Base-by-base conservation (phyloP, 2,888 invertebrate genomes). In the Synanthedon myopaeformis region DNA sequence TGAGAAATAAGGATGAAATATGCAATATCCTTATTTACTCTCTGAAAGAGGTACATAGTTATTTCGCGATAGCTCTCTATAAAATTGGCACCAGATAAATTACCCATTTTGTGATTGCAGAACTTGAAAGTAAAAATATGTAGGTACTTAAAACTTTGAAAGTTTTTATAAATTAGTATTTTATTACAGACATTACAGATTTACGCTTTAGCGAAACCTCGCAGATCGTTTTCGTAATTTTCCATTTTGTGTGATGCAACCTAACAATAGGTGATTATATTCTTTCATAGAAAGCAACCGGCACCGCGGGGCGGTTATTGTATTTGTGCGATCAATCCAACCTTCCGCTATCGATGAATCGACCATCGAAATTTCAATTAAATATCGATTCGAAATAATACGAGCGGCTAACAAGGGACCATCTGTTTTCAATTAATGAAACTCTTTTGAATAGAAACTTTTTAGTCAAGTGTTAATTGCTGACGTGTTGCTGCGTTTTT, bases 361-460 rank as follows among this genome's bases (percentile, higher is more conserved):
- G 69, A 59, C 65, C 64, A 72, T 76, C 75, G 69, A 70, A 70
- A 65, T 78, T 82, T 84, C 84, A 83, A 84, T 85, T 85, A 82
- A 74, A 79, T 65, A 79, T 77, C 77, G 71, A 79, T 79, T 75
- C 68, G 58, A 66, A 67, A 69, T 69, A 68, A 72, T 70, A 59
- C 66, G 68, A 66, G 61, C 66, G 64, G 64, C 74, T 86, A 87
- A 87, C 85, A 81, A 85, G 86, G 74, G 68, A 76, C 77, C 82
- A 86, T 85, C 83, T 85, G 85, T 84, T 79, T 79, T 76, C 79
- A 74, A 83, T 85, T 83, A 82, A 85, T 85, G 83, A 79, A 74
- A 64, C 61, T 66, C 66, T 59, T 58, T 60, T 67, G 75, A 74
- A 79, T 73, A 69, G 64, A 59, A 64, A 62, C 62, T 35, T 59